phyloP scores from a whole-genome alignment of 2,888 invertebrate genomes.

The Tanytarsus gracilentus region DNA sequence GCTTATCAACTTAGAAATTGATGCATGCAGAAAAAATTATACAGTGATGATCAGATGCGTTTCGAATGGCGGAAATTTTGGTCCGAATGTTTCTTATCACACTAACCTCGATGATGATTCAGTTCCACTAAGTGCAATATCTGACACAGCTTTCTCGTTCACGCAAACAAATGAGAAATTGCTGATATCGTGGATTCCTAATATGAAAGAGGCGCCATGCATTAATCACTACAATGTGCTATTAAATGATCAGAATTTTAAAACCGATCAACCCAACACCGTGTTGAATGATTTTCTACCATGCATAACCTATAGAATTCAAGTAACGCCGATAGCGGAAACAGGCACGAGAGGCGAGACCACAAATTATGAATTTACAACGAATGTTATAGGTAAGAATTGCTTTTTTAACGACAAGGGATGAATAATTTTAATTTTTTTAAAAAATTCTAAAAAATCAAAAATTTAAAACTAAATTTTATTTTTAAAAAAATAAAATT shows the following conservation, averaged over 20 bases:
- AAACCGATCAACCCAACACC: not conserved
- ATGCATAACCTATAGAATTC: not conserved
- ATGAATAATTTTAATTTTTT: no score
- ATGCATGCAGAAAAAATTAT: slow-evolving; percentile 10
- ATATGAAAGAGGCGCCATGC: not conserved
- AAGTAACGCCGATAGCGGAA: not conserved
- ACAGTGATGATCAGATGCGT: not conserved
- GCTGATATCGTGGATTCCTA: not conserved
- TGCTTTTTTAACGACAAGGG: not conserved
- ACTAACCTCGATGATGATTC: not conserved
- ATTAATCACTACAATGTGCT: slow-evolving; percentile 1
- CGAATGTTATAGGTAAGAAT: not conserved
- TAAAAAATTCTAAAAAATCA: no score
- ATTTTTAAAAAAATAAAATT: no score
- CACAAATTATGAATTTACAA: slow-evolving; percentile 1
- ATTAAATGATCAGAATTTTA: not conserved
- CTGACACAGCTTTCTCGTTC: not conserved
- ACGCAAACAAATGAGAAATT: not conserved
- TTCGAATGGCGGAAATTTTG: not conserved
- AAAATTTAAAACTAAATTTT: no score
- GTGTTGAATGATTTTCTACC: not conserved
- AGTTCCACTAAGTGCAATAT: not conserved
- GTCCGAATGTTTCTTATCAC: slow-evolving; percentile 6
- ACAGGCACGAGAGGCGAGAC: not conserved
- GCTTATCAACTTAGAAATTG: not conserved